A percentile compares a stretch with the other conserved stretches of the same genome.
phyloP scores from a whole-genome alignment of 2,113 vertebrate genomes.

The Callocephalon fimbriatum region DNA sequence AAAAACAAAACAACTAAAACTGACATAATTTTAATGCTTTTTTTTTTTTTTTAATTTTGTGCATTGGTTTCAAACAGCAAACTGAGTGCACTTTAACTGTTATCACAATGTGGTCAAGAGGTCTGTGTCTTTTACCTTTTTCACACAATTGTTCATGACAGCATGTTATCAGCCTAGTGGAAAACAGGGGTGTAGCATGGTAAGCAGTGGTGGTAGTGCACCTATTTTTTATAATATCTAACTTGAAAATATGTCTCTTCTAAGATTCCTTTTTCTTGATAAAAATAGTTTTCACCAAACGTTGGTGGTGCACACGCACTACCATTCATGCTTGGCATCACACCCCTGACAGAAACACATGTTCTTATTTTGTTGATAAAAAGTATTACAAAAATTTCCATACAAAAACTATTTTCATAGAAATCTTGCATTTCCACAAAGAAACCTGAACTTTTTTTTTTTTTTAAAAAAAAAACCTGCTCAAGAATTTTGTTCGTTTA shows the following conservation, averaged over 20 bases:
- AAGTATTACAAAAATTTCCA: conserved; percentile 99
- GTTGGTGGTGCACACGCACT: conserved; percentile 86
- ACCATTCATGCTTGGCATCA: conserved; percentile 86
- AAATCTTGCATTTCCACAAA: conserved; percentile 99
- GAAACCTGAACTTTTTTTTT: conserved; percentile 91
- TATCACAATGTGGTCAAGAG: conserved; percentile 96
- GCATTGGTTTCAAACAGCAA: conserved; percentile 95
- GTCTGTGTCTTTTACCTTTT: conserved; percentile 91
- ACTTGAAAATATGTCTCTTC: conserved; percentile 98
- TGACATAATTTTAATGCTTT: conserved; percentile 74
- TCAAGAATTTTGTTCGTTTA: conserved; percentile 84
- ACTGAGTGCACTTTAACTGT: conserved; percentile 92
- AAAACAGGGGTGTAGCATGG: conserved; percentile 86
- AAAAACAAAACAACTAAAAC: conserved; percentile 77
- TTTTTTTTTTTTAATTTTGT: conserved; percentile 86
- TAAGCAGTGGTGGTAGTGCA: conserved; percentile 87
- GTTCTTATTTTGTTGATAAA: conserved; percentile 93
- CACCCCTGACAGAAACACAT: conserved; percentile 80
- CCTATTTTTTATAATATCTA: conserved; percentile 84
- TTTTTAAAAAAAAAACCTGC: conserved; percentile 80
- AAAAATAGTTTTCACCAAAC: conserved; percentile 97
- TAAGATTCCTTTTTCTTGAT: conserved; percentile 93
- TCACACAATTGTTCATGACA: conserved; percentile 91
- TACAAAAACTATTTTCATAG: conserved; percentile 98
- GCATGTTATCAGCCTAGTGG: conserved; percentile 86